phyloP scores from a whole-genome alignment of 2,888 invertebrate genomes.

The Drosophila neoperkinsi region DNA sequence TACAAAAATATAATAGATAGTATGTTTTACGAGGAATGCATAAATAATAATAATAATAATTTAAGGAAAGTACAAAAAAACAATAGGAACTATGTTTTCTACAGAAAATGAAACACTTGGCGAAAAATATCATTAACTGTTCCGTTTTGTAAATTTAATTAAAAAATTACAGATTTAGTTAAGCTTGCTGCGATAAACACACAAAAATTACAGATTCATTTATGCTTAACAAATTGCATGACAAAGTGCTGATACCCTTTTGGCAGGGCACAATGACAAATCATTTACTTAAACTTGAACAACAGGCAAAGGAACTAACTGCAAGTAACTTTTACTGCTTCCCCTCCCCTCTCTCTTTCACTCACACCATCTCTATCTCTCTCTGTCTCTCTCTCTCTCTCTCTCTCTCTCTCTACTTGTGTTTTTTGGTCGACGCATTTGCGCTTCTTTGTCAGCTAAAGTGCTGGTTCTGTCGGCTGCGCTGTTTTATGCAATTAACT shows the following conservation, averaged over 20 bases:
- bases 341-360: background rate
- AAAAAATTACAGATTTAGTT: background rate
- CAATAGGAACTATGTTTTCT: background rate
- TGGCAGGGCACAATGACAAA: conserved; percentile 25
- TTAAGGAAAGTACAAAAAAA: background rate
- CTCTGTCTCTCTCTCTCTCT: background rate
- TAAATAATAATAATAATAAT: no score
- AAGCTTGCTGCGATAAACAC: background rate
- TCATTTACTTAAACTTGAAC: conserved; percentile 54
- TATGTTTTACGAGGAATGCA: no score
- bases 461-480: conserved; percentile 55
- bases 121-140: background rate
- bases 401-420: conserved; percentile 7
- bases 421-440: conserved; percentile 38
- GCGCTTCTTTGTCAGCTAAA: conserved; percentile 61
- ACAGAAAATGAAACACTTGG: background rate
- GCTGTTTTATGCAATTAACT: conserved; percentile 76
- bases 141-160: accelerated
- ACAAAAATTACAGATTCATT: background rate
- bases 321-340: conserved; percentile 8
- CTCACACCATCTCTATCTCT: background rate
- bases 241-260: conserved; percentile 9
- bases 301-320: conserved; percentile 42
- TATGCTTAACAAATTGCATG: background rate
- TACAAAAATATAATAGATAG: background rate